These are phyloP conservation scores for Drosophila heteroneura DNA, from an alignment of 2,888 invertebrate genomes.

Conservation along the genomic window DNA sequence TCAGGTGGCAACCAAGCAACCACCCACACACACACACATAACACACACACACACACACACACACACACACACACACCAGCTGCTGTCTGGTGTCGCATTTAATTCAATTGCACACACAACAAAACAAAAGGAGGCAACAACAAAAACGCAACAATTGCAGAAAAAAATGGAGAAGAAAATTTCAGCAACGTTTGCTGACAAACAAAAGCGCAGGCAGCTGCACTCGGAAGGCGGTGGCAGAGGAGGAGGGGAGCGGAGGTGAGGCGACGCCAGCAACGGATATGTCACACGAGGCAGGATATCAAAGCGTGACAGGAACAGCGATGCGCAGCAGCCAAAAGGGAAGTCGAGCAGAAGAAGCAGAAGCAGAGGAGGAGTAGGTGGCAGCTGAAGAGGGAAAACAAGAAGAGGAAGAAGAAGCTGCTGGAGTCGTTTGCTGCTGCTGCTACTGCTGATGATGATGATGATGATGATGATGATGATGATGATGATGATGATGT, in stretches of 20 bases:
- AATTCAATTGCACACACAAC: constrained; percentile 71
- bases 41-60: constrained; percentile 14
- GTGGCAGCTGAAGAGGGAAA: background rate
- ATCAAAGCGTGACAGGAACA: constrained; percentile 77
- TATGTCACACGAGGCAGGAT: constrained; percentile 77
- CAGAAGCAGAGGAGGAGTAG: background rate
- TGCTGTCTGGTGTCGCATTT: constrained; percentile 71
- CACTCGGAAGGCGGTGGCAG: constrained; percentile 7
- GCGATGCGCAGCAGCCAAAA: constrained; percentile 35
- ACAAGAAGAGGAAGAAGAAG: constrained; percentile 8
- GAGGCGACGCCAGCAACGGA: constrained; percentile 58
- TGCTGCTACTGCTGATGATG: background rate
- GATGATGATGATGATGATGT: background rate
- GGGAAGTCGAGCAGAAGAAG: constrained; percentile 24
- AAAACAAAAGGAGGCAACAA: background rate
- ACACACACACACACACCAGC: constrained; percentile 11
- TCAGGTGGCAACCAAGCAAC: constrained; percentile 51
- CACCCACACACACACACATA: background rate
- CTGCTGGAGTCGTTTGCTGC: constrained; percentile 2
- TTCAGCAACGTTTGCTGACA: constrained; percentile 50
- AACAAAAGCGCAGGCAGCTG: constrained; percentile 67
- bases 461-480: constrained; percentile 5
- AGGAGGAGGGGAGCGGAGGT: background rate
- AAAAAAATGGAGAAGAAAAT: constrained; percentile 50
- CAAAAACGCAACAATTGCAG: constrained; percentile 69